Evolutionary conservation across 2,797 vertebrate genomes (phyloP).

Genomic region (Enteromius paludinosus): DNA sequence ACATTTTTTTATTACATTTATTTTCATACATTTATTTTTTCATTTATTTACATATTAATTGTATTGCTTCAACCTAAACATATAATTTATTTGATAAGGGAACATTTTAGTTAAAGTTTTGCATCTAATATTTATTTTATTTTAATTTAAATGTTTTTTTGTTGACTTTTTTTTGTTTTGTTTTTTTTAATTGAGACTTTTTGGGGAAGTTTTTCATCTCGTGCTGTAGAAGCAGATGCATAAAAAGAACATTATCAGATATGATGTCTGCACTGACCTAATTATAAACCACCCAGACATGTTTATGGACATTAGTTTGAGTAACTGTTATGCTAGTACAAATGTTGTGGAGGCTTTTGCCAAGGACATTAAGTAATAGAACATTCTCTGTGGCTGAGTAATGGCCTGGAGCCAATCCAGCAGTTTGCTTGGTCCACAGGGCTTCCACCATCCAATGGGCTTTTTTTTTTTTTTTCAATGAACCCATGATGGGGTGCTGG

Average conservation of each 20-base stretch:
- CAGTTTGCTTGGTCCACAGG: constrained; percentile 14
- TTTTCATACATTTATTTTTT: neutral
- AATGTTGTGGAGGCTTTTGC: constrained; percentile 34
- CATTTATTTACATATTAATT: neutral
- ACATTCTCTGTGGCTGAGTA: constrained; percentile 46
- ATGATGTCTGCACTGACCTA: constrained; percentile 15
- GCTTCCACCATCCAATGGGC: neutral
- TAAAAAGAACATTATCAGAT: neutral
- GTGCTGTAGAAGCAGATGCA: neutral
- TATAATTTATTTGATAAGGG: neutral
- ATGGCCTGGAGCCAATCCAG: constrained; percentile 40
- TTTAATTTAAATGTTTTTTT: neutral
- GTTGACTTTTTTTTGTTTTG: neutral
- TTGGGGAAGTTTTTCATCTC: neutral
- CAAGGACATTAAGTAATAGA: constrained; percentile 41
- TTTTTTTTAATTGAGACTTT: neutral
- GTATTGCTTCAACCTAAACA: neutral
- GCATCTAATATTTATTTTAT: neutral
- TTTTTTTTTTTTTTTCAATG: constrained; percentile 31
- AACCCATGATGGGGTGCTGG: constrained; percentile 34
- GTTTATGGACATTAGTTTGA: constrained; percentile 35
- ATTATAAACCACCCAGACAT: constrained; percentile 44
- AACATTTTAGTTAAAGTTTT: neutral
- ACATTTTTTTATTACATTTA: neutral
- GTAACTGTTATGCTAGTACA: constrained; percentile 19